A percentile compares a stretch with the other conserved stretches of the same genome.
These are phyloP conservation scores for Bujurquina vittata DNA, from an alignment of 2,113 vertebrate species.

Conservation along the genomic window DNA sequence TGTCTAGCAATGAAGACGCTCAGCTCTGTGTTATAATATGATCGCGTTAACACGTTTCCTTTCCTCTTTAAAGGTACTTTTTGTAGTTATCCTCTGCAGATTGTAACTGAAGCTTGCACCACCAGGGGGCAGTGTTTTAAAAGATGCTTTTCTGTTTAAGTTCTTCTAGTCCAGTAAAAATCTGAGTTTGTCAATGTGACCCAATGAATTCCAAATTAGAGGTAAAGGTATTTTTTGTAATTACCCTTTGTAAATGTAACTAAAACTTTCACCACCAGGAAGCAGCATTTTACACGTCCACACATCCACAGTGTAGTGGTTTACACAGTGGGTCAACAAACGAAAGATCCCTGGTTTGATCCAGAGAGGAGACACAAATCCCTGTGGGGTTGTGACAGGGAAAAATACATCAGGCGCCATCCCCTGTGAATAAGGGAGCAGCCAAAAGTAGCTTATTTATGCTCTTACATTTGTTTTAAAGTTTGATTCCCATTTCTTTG, in stretches of 20 bases:
- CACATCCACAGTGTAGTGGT: background rate
- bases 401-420: no score
- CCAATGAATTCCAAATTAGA: background rate
- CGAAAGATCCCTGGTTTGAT: background rate
- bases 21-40: background rate
- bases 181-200: background rate
- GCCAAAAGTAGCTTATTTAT: background rate
- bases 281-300: background rate
- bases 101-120: background rate
- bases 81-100: background rate
- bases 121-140: background rate
- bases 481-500: background rate
- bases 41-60: fast-evolving
- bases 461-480: background rate
- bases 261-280: background rate
- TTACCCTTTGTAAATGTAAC: fast-evolving
- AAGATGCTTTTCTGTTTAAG: background rate
- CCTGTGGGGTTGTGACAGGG: background rate
- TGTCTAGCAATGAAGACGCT: fast-evolving
- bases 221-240: background rate
- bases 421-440: no score
- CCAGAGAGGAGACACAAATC: background rate
- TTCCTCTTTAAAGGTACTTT: background rate
- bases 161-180: background rate
- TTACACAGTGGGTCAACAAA: background rate